Evolutionary conservation across 2,113 vertebrate species (phyloP), one percentile per base, ranked within the genome.

Genomic region (Garra rufa): DNA sequence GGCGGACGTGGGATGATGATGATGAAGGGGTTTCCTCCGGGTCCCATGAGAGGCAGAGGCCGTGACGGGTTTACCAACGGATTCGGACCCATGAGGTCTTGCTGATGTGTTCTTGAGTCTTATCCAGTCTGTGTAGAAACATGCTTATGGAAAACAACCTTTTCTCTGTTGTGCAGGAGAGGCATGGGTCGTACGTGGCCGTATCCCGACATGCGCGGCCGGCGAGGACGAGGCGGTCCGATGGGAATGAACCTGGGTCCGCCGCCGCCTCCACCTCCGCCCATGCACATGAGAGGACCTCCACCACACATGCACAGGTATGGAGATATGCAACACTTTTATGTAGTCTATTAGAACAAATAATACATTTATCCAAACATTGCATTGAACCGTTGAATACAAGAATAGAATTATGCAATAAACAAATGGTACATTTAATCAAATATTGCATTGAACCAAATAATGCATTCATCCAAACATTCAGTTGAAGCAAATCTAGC

Each of bases 121-220:
- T 11, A 11, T 10, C 38, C 69, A 71, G 17, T 34, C 21, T 1
- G 3, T 61, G 11, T 84, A 14, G 0, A 73, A 57, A n/a, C 1
- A 13, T 3, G 19, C 10, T 67, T 9, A 67, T 44, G 30, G 10
- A 15, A 24, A 24, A 14, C 6, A 4, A 30, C 70, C 6, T 70
- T 6, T 74, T 30, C 14, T 4, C 6, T 59, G 1, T 10, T 5
- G 78, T 90, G 11, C 34, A 91, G 88, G 88, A 91, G 92, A 90
- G 94, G 92, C 84, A 90, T 95, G 88, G 92, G 93, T 14, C 92
- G 93, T 87, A 94, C 93, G 91, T 85, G 86, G 77, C 94, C 93
- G 3, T 95, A 94, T 65, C 91, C 92, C 85, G 93, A 95, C 76
- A 65, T 87, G 24, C 88, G 91, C 74, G 93, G 92, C 67, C 89